Evolutionary conservation across 2,113 vertebrate species (phyloP).

Genomic region (Chloroceryle aenea): DNA sequence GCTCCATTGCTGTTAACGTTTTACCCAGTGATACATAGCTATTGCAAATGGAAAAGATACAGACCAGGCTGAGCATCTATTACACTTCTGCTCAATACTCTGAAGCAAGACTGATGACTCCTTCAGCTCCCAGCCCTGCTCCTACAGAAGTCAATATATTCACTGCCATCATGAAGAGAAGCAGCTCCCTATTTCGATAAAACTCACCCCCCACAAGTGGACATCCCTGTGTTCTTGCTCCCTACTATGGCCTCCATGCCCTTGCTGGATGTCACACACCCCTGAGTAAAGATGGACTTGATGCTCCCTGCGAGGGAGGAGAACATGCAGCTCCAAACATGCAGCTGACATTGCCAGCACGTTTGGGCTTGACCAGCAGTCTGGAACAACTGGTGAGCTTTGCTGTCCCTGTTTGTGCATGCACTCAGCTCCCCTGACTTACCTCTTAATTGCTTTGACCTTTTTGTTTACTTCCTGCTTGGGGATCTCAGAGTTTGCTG

Average conservation of each 20-base stretch:
- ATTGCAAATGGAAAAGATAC: slow-evolving; percentile 5
- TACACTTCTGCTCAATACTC: slow-evolving; percentile 1
- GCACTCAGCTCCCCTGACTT: background rate
- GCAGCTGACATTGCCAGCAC: background rate
- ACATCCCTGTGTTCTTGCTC: background rate
- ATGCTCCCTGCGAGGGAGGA: background rate
- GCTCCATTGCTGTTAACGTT: background rate
- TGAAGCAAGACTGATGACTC: slow-evolving; percentile 25
- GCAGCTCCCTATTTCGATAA: accelerated
- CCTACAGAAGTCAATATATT: background rate
- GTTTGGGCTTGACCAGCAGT: background rate
- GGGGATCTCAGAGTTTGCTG: slow-evolving; percentile 37
- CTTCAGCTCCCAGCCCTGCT: background rate
- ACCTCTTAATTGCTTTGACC: slow-evolving; percentile 76
- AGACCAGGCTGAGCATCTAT: background rate
- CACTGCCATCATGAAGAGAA: background rate
- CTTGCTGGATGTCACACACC: background rate
- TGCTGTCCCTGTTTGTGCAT: background rate
- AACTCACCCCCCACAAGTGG: background rate
- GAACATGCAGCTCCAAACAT: background rate
- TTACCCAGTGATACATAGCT: background rate
- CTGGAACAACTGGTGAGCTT: background rate
- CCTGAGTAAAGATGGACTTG: background rate
- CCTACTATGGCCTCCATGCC: background rate
- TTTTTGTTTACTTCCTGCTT: slow-evolving; percentile 62